Base-by-base conservation (phyloP, 1,140 invertebrate genomes). In the Pseudoatta argentina region DNA sequence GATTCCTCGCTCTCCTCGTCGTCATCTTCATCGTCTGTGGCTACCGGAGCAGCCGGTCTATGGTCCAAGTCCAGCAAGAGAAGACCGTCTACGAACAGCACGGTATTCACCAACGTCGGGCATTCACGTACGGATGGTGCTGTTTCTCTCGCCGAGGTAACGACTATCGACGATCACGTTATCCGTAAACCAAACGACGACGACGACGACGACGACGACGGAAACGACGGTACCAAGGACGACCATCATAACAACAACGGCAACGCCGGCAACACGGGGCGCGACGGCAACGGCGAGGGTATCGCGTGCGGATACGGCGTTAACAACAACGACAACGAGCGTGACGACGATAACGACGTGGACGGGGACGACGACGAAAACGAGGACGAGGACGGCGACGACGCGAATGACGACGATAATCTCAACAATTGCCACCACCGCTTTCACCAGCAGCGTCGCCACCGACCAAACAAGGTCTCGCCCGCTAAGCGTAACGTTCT, bases 101-200 rank as follows among this genome's bases (percentile, higher is more conserved):
- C 88, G 89, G 91, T 93, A 86, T 85, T 91, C 89, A 77, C 90
- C 71, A 87, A 55, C 77, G 77, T 75, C 63, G 86, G 89, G 66
- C 81, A 91, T 91, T 82, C 85, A 85, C 91, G 92, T 86, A 86
- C 88, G 64, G 77, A 91, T 71, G 92, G 92, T 76, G 76, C 91
- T 78, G 81, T 88, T 87, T 85, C 88, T 75, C 79, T 89, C 55
- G 88, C 86, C 88, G 93, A 95, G 93, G 93, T 94, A 94, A 92
- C 89, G 2, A 88, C 39, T 48, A 57, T 81, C 39, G 85, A 91
- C 82, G 89, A 86, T 12, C 87, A 82, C 85, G 64, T 72, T 57
- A 87, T 55, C 27, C 21, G 51, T 69, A 83, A 87, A 71, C 30
- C 76, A 14, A 18, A 59, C 61, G 39, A 44, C 39, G 79, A 92